These are phyloP conservation scores for Phrynocephalus guinanensis DNA, from an alignment of 2,797 vertebrate genomes.

Conservation along the genomic window DNA sequence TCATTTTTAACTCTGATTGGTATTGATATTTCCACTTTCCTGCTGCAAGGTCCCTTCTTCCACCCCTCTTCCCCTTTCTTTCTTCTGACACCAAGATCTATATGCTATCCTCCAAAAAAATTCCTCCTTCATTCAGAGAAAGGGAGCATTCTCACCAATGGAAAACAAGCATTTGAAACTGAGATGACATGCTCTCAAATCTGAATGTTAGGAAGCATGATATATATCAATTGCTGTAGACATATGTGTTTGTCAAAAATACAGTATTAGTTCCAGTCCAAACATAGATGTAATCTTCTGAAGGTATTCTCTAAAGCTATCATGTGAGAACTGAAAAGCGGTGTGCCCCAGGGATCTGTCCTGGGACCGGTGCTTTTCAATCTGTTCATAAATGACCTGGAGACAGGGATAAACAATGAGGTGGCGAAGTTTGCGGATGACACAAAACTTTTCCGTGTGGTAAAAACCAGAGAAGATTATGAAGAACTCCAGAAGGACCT, in stretches of 20 bases:
- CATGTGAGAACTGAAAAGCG: too few species aligned
- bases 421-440: too few species aligned
- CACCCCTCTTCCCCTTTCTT: neutral
- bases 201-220: neutral
- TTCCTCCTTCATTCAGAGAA: neutral
- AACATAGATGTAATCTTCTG: too few species aligned
- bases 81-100: neutral
- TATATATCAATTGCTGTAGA: neutral
- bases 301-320: too few species aligned
- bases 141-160: too few species aligned
- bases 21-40: neutral
- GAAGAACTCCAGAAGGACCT: too few species aligned
- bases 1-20: neutral
- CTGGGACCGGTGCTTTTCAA: too few species aligned
- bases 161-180: neutral
- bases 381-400: too few species aligned
- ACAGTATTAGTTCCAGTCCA: neutral
- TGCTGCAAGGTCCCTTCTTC: neutral
- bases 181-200: neutral
- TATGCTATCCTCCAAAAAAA: neutral
- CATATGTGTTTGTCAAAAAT: neutral
- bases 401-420: too few species aligned
- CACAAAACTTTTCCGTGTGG: too few species aligned
- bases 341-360: too few species aligned
- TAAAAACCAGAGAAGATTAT: too few species aligned